phyloP scores from a whole-genome alignment of 2,113 vertebrate species.

The Leptocoma aspasia region DNA sequence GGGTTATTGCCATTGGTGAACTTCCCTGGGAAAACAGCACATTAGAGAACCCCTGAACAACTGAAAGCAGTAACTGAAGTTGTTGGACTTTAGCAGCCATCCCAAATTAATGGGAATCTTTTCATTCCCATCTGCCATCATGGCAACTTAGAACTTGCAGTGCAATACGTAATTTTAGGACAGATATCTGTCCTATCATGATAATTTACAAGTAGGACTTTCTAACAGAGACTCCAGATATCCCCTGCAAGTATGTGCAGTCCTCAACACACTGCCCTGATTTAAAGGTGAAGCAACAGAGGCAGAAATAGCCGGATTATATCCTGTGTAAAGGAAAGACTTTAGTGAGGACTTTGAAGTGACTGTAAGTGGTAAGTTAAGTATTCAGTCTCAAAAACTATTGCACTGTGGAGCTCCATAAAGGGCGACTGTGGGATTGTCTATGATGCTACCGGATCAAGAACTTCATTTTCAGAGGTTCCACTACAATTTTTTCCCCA shows the following conservation, averaged over 20 bases:
- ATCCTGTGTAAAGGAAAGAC: neutral
- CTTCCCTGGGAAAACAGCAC: slow-evolving; percentile 47
- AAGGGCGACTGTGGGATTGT: neutral
- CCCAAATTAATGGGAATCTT: slow-evolving; percentile 2
- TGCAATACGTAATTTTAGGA: neutral
- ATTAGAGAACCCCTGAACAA: slow-evolving; percentile 39
- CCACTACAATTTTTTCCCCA: neutral
- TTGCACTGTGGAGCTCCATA: neutral
- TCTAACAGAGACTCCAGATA: neutral
- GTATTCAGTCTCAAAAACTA: neutral
- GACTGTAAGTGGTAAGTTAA: neutral
- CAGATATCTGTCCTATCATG: slow-evolving; percentile 8
- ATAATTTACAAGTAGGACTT: neutral
- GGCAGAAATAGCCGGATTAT: neutral
- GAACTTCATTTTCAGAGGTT: neutral
- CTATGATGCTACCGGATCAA: neutral
- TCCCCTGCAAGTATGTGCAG: neutral
- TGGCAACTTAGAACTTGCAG: slow-evolving; percentile 18
- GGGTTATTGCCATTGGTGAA: slow-evolving; percentile 50
- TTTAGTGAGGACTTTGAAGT: neutral
- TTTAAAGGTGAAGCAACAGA: neutral
- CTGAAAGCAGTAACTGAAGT: slow-evolving; percentile 23
- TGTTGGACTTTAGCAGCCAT: slow-evolving; percentile 36
- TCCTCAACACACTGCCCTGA: neutral
- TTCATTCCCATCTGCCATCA: slow-evolving; percentile 13